A percentile compares a stretch with the other conserved stretches of the same genome.
Conservation (phyloP, 2,888 invertebrate genomes). For the Temnothorax ravouxi region DNA sequence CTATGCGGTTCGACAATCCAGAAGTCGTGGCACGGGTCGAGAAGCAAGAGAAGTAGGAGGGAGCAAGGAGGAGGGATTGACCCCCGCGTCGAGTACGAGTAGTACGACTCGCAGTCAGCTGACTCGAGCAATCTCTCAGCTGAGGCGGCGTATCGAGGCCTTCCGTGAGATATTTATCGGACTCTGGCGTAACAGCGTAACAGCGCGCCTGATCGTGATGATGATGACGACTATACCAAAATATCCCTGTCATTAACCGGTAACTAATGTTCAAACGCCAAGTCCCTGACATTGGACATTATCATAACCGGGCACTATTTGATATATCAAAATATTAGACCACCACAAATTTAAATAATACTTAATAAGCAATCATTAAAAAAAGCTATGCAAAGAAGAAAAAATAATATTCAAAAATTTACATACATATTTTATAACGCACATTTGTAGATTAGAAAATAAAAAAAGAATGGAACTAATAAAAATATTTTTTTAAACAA, state of each 20-base stretch:
- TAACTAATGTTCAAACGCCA: slow-evolving; percentile 39
- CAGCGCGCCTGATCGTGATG: slow-evolving; percentile 42
- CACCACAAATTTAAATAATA: neutral
- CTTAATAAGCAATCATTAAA: neutral
- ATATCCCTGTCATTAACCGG: slow-evolving; percentile 46
- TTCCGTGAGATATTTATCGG: slow-evolving; percentile 56
- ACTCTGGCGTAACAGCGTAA: slow-evolving; percentile 44
- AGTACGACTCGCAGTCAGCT: slow-evolving; percentile 74
- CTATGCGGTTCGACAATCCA: slow-evolving; percentile 48
- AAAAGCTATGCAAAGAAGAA: neutral
- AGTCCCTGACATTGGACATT: slow-evolving; percentile 48
- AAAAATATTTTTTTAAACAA: neutral
- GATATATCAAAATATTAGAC: slow-evolving; percentile 7
- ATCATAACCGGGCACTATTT: slow-evolving; percentile 39
- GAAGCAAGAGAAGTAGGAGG: slow-evolving; percentile 54
- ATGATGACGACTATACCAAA: slow-evolving; percentile 37
- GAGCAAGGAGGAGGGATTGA: slow-evolving; percentile 66
- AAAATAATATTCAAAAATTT: neutral
- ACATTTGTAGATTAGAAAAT: neutral
- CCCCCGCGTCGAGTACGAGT: slow-evolving; percentile 72
- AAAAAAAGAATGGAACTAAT: neutral
- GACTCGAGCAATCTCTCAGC: slow-evolving; percentile 75
- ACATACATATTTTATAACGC: neutral
- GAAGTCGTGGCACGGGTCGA: slow-evolving; percentile 53
- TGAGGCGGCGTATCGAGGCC: slow-evolving; percentile 59